Base-by-base conservation (phyloP, 2,113 vertebrate genomes). In the Gila orcuttii region DNA sequence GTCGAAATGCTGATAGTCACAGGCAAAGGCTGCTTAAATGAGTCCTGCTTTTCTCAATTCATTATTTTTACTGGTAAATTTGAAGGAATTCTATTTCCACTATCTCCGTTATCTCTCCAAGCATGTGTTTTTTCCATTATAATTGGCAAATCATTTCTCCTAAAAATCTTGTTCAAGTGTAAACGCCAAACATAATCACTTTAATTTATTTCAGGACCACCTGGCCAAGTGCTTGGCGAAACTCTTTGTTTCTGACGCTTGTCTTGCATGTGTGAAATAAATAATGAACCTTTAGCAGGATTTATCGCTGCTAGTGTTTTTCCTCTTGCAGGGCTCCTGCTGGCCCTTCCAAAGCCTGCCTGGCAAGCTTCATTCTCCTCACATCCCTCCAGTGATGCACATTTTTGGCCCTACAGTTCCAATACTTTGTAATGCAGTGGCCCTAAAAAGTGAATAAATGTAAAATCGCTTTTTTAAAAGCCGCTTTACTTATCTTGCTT, bases 351-450 rank as follows among this genome's bases (percentile, higher is more conserved):
- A 80, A 59, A 81, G 39, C 71, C 28, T 50, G 33, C 31, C 50
- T 66, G 71, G 17, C 60, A 23, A 28, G n/a, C 68, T 12, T 76
- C 39, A 28, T 59, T 64, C 73, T 57, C 25, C 64, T 62, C 45
- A 83, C 36, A 85, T 66, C 59, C 60, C 74, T 74, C 42, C 79
- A 80, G n/a, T 47, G 45, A 77, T 81, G 86, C 39, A 68, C 15
- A 36, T 77, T 81, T 81, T 47, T 87, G 39, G 12, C 36, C 13
- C 11, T n/a, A 57, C 50, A 31, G 33, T 80, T 42, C 39, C 39
- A 47, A n/a, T 74, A 25, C 42, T 74, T 45, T 74, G 9, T 13
- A 13, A 47, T 25, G 6, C 23, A 47, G 12, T 3, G 6, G 23
- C 71, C 9, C 19, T 42, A 74, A 47, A 42, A 74, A 25, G 39